phyloP scores from a whole-genome alignment of 2,888 invertebrate genomes.

The Cylindroiulus punctatus region DNA sequence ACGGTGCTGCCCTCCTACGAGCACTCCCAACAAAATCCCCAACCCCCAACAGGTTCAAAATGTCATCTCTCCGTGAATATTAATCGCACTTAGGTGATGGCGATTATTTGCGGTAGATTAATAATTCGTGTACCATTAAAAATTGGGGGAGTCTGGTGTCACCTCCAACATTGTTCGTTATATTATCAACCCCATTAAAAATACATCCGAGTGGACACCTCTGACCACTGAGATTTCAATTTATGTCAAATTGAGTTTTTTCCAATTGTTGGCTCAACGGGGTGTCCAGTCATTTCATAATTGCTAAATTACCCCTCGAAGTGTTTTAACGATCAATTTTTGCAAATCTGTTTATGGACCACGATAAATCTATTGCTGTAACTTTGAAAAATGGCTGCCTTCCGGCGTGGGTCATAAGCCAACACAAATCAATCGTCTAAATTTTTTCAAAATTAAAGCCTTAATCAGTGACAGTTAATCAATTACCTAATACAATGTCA shows the following conservation, averaged over 20 bases:
- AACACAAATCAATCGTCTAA: background rate
- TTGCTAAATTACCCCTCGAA: background rate
- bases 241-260: conserved; percentile 22
- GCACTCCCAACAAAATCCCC: background rate
- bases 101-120: conserved; percentile 37
- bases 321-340: background rate
- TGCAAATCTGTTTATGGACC: background rate
- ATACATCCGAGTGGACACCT: conserved; percentile 19
- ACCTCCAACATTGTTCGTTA: conserved; percentile 2
- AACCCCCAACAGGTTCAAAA: background rate
- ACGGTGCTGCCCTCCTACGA: conserved; percentile 23
- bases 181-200: background rate
- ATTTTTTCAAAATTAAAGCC: background rate
- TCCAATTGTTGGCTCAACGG: conserved; percentile 27
- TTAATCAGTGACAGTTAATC: conserved; percentile 16
- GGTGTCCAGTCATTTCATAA: background rate
- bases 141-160: conserved; percentile 26
- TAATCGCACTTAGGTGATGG: conserved; percentile 21
- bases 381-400: background rate
- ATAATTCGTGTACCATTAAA: conserved; percentile 24
- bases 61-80: background rate
- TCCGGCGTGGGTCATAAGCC: background rate
- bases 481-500: background rate
- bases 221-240: conserved; percentile 22
- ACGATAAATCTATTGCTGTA: background rate